phyloP scores from a whole-genome alignment of 2,888 invertebrate species.

The Operophtera brumata region DNA sequence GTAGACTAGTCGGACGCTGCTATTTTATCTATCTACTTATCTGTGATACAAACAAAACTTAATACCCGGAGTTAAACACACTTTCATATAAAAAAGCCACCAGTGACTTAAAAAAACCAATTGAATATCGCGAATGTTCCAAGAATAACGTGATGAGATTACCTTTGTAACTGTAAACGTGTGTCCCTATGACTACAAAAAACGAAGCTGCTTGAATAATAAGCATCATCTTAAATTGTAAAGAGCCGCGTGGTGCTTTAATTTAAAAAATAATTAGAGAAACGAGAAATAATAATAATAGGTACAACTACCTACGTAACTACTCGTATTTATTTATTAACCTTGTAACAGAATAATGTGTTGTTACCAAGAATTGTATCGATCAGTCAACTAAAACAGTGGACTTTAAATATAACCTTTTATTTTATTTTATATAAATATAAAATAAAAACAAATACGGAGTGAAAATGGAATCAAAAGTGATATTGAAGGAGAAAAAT shows the following conservation, averaged over 20 bases:
- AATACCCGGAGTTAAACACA: constrained; percentile 7
- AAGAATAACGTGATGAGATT: constrained; percentile 24
- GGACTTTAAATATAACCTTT: neutral
- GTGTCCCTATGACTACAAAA: constrained; percentile 31
- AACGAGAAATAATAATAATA: neutral
- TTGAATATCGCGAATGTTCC: constrained; percentile 16
- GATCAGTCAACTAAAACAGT: neutral
- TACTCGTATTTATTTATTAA: no score
- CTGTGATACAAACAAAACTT: constrained; percentile 41
- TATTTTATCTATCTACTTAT: constrained; percentile 29
- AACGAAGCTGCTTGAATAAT: constrained; percentile 35
- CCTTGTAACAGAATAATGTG: no score
- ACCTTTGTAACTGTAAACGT: constrained; percentile 23
- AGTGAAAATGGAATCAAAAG: constrained; percentile 81
- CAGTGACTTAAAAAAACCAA: constrained; percentile 12
- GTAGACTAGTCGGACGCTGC: constrained; percentile 24
- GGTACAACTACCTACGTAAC: no score
- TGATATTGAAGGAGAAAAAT: constrained; percentile 81
- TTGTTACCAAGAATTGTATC: no score
- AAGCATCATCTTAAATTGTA: constrained; percentile 34
- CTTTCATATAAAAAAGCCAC: constrained; percentile 7
- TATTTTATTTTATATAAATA: neutral
- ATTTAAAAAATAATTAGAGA: constrained; percentile 1
- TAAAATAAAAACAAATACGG: constrained; percentile 12
- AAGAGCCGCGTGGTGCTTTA: constrained; percentile 1